Percentiles rank a stretch among this genome's conserved stretches.
Evolutionary conservation across 2,113 vertebrate genomes (phyloP).

Genomic region (Noctilio leporinus): DNA sequence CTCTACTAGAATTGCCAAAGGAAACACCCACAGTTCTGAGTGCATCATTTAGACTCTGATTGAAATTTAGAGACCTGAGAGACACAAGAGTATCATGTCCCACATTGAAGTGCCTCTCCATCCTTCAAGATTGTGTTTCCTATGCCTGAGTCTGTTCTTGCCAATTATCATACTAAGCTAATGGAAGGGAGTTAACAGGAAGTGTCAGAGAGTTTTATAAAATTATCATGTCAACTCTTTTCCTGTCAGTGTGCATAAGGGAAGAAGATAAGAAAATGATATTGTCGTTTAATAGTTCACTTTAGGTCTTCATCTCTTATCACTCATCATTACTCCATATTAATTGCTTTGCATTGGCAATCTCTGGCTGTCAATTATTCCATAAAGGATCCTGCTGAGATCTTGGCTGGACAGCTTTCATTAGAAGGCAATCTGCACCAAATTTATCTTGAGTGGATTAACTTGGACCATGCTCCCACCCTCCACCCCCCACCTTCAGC

Average conservation of each 20-base stretch:
- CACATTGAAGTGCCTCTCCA: slow-evolving; percentile 21
- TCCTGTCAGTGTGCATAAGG: slow-evolving; percentile 70
- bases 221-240: slow-evolving; percentile 74
- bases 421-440: slow-evolving; percentile 19
- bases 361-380: slow-evolving; percentile 52
- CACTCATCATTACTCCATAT: slow-evolving; percentile 68
- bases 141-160: slow-evolving; percentile 67
- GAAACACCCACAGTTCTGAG: not conserved
- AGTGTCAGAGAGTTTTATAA: slow-evolving; percentile 78
- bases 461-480: not conserved
- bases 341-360: slow-evolving; percentile 70
- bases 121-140: slow-evolving; percentile 42
- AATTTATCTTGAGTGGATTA: slow-evolving; percentile 27
- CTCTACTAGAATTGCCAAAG: not conserved
- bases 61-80: not conserved
- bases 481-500: not conserved
- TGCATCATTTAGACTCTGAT: not conserved
- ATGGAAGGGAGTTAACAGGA: slow-evolving; percentile 71
- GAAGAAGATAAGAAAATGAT: slow-evolving; percentile 74
- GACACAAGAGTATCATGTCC: not conserved
- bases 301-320: slow-evolving; percentile 70
- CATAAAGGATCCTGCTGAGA: slow-evolving; percentile 32
- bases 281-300: slow-evolving; percentile 76
- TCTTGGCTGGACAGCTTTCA: slow-evolving; percentile 45
- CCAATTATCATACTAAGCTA: slow-evolving; percentile 72